phyloP scores from a whole-genome alignment of 1,140 invertebrate genomes.

The Drosophila sp. region DNA sequence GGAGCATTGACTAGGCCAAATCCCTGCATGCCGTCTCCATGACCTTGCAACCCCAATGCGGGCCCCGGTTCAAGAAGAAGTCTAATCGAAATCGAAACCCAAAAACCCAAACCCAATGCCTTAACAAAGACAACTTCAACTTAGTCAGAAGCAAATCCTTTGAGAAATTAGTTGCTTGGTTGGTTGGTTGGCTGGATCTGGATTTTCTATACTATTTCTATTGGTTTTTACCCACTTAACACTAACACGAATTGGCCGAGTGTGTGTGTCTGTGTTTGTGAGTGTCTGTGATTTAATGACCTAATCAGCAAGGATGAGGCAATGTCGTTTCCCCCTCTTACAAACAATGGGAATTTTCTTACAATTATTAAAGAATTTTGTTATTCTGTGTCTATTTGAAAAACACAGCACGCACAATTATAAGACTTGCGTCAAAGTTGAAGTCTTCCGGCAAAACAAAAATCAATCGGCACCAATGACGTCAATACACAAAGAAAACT shows the following conservation, averaged over 20 bases:
- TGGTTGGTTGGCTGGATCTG: conserved; percentile 28
- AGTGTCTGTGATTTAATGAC: conserved; percentile 42
- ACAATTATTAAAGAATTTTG: conserved; percentile 12
- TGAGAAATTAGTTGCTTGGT: conserved; percentile 64
- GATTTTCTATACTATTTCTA: conserved; percentile 37
- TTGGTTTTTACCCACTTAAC: conserved; percentile 16
- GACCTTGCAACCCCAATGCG: conserved; percentile 32
- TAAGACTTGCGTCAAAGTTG: conserved; percentile 1
- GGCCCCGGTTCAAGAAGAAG: conserved; percentile 8
- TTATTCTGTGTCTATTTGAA: conserved; percentile 27
- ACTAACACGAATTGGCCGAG: not conserved
- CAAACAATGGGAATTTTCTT: conserved; percentile 13
- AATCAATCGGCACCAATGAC: conserved; percentile 66
- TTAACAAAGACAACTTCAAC: conserved; percentile 51
- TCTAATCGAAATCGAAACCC: conserved; percentile 33
- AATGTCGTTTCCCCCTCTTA: not conserved
- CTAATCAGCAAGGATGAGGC: conserved; percentile 7
- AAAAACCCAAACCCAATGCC: conserved; percentile 17
- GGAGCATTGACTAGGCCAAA: conserved; percentile 42
- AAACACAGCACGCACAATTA: conserved; percentile 33
- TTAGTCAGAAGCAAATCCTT: conserved; percentile 65
- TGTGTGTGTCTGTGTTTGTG: conserved; percentile 15
- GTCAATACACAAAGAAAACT: conserved; percentile 38
- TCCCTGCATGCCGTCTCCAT: conserved; percentile 35
- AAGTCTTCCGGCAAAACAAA: not conserved